Percentiles rank a stretch among this genome's conserved stretches.
Evolutionary conservation across 2,797 vertebrate genomes (phyloP).

Genomic region (Mallotus villosus): DNA sequence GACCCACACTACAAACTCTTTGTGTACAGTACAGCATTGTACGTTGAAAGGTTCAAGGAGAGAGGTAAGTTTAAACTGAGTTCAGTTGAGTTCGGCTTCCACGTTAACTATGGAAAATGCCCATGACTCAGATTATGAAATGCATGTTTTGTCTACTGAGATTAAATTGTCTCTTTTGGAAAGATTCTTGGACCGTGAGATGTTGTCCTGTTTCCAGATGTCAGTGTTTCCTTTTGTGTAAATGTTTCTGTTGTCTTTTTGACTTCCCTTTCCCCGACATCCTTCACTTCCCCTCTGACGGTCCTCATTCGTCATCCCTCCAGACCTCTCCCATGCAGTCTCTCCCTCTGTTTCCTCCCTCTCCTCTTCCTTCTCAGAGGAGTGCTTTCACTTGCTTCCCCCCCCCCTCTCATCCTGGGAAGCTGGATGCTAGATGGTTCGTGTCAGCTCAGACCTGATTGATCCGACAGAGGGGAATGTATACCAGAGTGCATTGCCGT

Average conservation of each 20-base stretch:
- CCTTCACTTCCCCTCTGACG: conserved; percentile 33
- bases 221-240: conserved; percentile 5
- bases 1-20: background rate
- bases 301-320: conserved; percentile 19
- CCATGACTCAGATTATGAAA: no score
- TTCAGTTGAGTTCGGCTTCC: background rate
- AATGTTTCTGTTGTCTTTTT: conserved; percentile 8
- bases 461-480: background rate
- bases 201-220: conserved; percentile 17
- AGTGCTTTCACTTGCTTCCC: conserved; percentile 6
- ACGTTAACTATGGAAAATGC: no score
- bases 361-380: background rate
- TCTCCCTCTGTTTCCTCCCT: conserved; percentile 7
- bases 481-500: background rate
- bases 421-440: no score
- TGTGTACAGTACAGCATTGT: background rate
- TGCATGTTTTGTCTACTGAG: background rate
- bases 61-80: background rate
- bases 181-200: conserved; percentile 10
- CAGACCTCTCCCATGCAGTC: background rate
- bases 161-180: background rate
- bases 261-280: background rate
- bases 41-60: background rate
- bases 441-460: background rate
- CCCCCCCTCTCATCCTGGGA: background rate